These are phyloP conservation scores for Hyalella azteca DNA, from an alignment of 2,888 invertebrate species.

Conservation along the genomic window DNA sequence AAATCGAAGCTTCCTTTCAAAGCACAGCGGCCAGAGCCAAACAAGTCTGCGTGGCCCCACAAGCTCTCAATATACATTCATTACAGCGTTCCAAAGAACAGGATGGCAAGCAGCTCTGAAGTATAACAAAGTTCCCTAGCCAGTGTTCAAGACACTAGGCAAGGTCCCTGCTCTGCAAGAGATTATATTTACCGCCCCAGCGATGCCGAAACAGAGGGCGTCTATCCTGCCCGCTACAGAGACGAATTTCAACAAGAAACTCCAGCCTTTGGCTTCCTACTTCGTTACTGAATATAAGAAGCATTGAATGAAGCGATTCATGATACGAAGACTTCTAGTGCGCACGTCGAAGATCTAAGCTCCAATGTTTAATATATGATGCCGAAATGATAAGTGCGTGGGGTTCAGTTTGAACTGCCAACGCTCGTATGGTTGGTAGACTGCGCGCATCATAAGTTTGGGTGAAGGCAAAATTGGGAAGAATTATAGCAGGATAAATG, in stretches of 20 bases:
- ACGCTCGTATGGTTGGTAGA: too few relatives aligned
- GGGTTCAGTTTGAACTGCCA: too few relatives aligned
- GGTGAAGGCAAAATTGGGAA: too few relatives aligned
- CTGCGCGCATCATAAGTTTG: too few relatives aligned
- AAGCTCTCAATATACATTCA: constrained; percentile 14
- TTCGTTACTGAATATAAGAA: background rate
- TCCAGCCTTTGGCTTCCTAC: background rate
- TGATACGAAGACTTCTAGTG: too few relatives aligned
- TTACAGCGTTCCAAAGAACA: constrained; percentile 9
- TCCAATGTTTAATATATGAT: too few relatives aligned
- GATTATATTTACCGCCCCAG: background rate
- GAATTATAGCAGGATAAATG: too few relatives aligned
- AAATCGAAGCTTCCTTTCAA: too few relatives aligned
- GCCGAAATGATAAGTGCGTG: too few relatives aligned
- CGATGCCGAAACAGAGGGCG: constrained; percentile 6
- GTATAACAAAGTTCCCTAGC: background rate
- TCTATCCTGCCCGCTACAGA: constrained; percentile 14
- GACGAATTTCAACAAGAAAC: constrained; percentile 1
- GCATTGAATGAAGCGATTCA: background rate
- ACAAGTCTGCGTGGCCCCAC: background rate
- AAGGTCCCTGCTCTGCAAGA: background rate
- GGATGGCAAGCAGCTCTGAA: background rate
- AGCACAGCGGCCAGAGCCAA: background rate
- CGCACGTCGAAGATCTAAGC: too few relatives aligned
- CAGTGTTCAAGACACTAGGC: background rate